These are phyloP conservation scores for Acronicta alni DNA, from an alignment of 2,888 invertebrate species.

Conservation along the genomic window DNA sequence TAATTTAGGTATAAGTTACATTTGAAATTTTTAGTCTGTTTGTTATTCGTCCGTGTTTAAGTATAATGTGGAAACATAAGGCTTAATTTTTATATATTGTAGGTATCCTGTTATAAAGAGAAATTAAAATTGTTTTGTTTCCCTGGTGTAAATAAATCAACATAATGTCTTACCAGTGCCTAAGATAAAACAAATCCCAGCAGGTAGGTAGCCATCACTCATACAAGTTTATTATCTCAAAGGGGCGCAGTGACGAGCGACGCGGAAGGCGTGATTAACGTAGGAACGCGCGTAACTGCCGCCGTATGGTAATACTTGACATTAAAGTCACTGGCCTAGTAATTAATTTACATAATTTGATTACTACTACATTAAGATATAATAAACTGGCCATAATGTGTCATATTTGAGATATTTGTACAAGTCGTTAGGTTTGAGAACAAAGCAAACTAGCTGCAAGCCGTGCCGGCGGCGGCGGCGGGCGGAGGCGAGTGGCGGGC, in stretches of 20 bases:
- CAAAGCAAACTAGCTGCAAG: slow-evolving; percentile 3
- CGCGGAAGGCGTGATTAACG: slow-evolving; percentile 44
- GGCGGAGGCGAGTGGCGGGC: background rate
- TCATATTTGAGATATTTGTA: slow-evolving; percentile 32
- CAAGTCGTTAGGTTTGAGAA: slow-evolving; percentile 1
- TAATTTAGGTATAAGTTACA: too few relatives aligned
- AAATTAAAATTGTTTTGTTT: too few relatives aligned
- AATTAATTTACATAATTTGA: slow-evolving; percentile 48
- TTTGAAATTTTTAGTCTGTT: too few relatives aligned
- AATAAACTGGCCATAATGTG: slow-evolving; percentile 24
- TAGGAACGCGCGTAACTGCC: slow-evolving; percentile 53
- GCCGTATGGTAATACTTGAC: slow-evolving; percentile 50
- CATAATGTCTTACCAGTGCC: slow-evolving; percentile 4
- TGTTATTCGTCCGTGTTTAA: too few relatives aligned
- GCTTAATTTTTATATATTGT: too few relatives aligned
- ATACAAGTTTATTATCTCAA: slow-evolving; percentile 29
- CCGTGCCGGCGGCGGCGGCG: slow-evolving; percentile 8
- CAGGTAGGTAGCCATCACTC: slow-evolving; percentile 7
- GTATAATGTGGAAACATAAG: too few relatives aligned
- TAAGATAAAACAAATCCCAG: slow-evolving; percentile 23
- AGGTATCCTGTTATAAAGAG: too few relatives aligned
- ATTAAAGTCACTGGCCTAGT: slow-evolving; percentile 18
- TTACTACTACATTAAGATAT: slow-evolving; percentile 22
- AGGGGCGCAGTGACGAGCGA: slow-evolving; percentile 43
- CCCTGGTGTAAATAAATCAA: too few relatives aligned